phyloP scores from a whole-genome alignment of 2,113 vertebrate species.

The Corvus moneduloides region DNA sequence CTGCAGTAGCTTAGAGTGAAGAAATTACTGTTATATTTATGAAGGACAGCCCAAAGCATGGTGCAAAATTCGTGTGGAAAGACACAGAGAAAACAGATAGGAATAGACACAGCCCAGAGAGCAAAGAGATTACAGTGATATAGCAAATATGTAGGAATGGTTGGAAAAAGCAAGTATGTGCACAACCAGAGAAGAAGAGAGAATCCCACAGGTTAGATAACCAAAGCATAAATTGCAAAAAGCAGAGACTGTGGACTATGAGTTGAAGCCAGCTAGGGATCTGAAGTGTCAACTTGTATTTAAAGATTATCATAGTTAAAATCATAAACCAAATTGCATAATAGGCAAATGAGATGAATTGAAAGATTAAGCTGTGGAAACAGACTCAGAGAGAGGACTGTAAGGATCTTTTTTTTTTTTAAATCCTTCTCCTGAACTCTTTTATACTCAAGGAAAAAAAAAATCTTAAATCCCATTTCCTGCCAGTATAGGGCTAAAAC shows the following conservation, averaged over 20 bases:
- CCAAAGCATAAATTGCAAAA: background rate
- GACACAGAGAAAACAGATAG: background rate
- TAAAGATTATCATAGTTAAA: background rate
- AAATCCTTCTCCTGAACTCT: conserved; percentile 6
- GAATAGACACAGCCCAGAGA: background rate
- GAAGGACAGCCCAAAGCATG: background rate
- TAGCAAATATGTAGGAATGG: background rate
- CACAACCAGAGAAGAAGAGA: background rate
- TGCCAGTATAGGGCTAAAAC: conserved; percentile 21
- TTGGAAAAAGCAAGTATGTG: background rate
- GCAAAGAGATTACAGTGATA: background rate
- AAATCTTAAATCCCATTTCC: conserved; percentile 31
- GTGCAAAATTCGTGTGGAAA: background rate
- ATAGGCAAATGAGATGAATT: background rate
- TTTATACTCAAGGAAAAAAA: background rate
- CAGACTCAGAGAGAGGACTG: background rate
- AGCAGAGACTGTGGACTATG: background rate
- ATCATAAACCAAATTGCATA: background rate
- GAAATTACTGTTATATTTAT: background rate
- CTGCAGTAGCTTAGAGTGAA: background rate
- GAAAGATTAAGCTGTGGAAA: background rate
- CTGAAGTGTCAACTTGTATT: background rate
- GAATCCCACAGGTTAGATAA: background rate
- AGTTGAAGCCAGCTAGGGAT: background rate
- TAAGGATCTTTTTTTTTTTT: background rate